Evolutionary conservation across 30 jellyfish, hydroid and myxozoan genomes (phyloP), one percentile per base, ranked within the genome.

Genomic region (Clytia hemisphaerica): DNA sequence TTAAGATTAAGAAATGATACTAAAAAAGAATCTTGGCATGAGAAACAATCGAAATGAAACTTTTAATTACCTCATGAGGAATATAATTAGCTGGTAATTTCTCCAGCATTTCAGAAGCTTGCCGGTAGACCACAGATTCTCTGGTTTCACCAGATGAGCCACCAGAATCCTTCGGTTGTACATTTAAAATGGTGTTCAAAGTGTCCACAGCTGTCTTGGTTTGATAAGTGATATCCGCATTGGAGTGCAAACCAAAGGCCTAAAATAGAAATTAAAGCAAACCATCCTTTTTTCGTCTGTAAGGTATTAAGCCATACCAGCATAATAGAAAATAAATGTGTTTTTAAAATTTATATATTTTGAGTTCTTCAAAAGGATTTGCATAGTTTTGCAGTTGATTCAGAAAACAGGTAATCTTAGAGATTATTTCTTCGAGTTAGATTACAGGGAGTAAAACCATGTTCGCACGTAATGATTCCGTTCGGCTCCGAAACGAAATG

Each of bases 171-270:
- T 83, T 83, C 6, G 95, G 95, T 67, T 83, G 95, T 30, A 83
- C 72, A 57, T 71, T 83, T 21, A 83, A 69, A 21, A 83, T 83
- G 6, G 86, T 83, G 24, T 71, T 80, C 75, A 83, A 40, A 7
- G 67, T 82, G 71, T 73, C 87, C 16, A 70, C 83, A 33, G 95
- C 95, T 6, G 87, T 80, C 36, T 71, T 76, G 4, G 89, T 83
- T 62, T 83, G 95, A 64, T 83, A 83, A 6, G 95, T 83, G 22
- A 83, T 83, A 69, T 83, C 92, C 1, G 95, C 95, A 42, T 83
- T 83, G 0, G 95, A 86, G 53, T 83, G 95, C 50, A 83, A 58
- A 6, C 95, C 95, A 63, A 70, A 83, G 21, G 83, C 95, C 94
- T 81, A 32, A 1, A 68, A 49, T 1, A 65, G 37, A 30, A 21